A percentile compares a stretch with the other conserved stretches of the same genome.
Conservation (phyloP, 2,797 vertebrate species). For the Phylloscopus collybita region DNA sequence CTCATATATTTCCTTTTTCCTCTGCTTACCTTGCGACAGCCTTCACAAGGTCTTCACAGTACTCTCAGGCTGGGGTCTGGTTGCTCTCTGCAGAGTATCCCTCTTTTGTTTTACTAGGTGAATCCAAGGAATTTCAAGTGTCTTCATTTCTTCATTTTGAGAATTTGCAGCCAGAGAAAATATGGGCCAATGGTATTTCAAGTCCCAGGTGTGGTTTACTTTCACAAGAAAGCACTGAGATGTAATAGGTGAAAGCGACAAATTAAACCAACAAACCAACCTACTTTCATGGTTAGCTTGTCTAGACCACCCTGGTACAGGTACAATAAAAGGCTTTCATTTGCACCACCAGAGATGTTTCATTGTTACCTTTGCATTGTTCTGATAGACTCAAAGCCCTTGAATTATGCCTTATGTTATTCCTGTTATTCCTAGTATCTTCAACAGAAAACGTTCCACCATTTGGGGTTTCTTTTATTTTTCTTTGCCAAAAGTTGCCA, state of each 20-base stretch:
- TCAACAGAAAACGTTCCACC: neutral
- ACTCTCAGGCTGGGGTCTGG: neutral
- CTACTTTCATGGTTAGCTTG: neutral
- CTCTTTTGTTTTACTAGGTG: neutral
- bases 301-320: neutral
- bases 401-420: neutral
- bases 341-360: neutral
- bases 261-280: neutral
- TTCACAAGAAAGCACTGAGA: neutral
- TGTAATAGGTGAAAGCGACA: neutral
- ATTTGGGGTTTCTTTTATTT: neutral
- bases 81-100: accelerated
- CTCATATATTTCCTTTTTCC: neutral
- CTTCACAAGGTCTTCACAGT: neutral
- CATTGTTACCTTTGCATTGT: neutral
- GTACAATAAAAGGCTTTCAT: neutral
- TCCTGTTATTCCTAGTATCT: neutral
- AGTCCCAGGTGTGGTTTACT: neutral
- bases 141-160: neutral
- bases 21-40: neutral
- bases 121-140: neutral
- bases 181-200: neutral
- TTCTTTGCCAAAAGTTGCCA: neutral
- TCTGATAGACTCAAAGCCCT: neutral
- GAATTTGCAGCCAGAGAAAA: neutral